Evolutionary conservation across 2,888 invertebrate genomes (phyloP).

Genomic region (Macroteleia sp.): DNA sequence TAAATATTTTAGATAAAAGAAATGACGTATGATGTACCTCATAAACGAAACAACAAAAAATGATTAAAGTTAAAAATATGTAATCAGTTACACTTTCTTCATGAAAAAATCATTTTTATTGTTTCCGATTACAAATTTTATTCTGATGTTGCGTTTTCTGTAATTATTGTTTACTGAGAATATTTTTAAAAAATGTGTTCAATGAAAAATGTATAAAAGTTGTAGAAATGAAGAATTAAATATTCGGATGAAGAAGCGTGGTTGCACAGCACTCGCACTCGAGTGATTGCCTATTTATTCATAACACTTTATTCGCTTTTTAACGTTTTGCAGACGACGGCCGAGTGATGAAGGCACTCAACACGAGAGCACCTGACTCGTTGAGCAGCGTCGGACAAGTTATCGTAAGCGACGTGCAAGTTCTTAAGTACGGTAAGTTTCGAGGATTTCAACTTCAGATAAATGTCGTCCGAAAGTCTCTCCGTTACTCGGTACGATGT

Average conservation of each 20-base stretch:
- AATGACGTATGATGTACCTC: no score
- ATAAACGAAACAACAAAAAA: no score
- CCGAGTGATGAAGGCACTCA: constrained; percentile 94
- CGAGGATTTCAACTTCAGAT: constrained; percentile 19
- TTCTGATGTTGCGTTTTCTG: no score
- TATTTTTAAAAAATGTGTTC: no score
- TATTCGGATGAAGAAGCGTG: constrained; percentile 26
- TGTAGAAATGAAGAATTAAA: constrained; percentile 21
- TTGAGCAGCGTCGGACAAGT: constrained; percentile 84
- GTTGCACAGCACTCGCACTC: constrained; percentile 7
- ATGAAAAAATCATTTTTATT: no score
- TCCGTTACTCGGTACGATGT: neutral
- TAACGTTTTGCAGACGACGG: constrained; percentile 89
- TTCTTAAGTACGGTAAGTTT: constrained; percentile 80
- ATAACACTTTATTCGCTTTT: constrained; percentile 48
- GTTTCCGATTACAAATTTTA: no score
- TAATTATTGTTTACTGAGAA: no score
- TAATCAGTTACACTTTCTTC: no score
- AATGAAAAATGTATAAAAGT: no score
- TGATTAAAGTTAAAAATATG: no score
- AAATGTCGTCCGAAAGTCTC: no score
- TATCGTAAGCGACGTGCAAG: constrained; percentile 86
- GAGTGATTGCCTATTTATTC: constrained; percentile 50
- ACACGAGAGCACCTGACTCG: constrained; percentile 88
- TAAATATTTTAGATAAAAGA: no score